Base-by-base conservation (phyloP, 1,140 invertebrate genomes). In the Acyrthosiphon pisum region DNA sequence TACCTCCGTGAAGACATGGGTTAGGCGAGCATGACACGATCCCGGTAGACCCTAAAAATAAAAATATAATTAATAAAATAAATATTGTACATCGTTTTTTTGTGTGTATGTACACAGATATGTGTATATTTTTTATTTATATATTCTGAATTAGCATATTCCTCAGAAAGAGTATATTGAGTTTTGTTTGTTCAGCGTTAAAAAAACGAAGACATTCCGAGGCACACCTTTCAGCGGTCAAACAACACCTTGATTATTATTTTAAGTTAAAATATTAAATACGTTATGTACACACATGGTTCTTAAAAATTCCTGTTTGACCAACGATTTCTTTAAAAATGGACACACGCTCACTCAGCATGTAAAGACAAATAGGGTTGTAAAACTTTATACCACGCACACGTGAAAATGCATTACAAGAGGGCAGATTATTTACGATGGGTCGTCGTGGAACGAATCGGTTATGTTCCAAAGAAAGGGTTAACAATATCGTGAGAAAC, bases 11-110 rank as follows among this genome's bases (percentile, higher is more conserved):
- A 56, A 93, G 81, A 44, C 91, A 93, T 53, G 91, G 91, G 48
- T 93, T 93, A n/a, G 91, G 91, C 48, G 91, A 93, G 26, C 91
- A 93, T 56, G 91, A 93, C 46, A 93, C 91, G 20, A 93, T 93
- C 76, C 91, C 91, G 50, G 91, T 93, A 46, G 91, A 93, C 48
- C 81, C 91, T 93, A 83, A 37, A 93, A 86, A 91, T 37, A 18
- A 48, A 60, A 48, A 46, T n/a, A 84, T 50, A 48, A 81, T 92
- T 92, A 92, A 84, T 92, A 92, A 84, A 92, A 84, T 37, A 92
- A 92, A 92, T 56, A 83, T 81, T 50, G 18, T 23, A 50, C 76
- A 41, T 84, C 35, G 23, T 83, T 41, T 81, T 76, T 81, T 81
- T 84, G 60, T 76, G 60, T 76, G 14, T 76, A 14, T 76, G n/a